Base-by-base conservation (phyloP, 2,888 invertebrate genomes). In the Euphydryas editha region DNA sequence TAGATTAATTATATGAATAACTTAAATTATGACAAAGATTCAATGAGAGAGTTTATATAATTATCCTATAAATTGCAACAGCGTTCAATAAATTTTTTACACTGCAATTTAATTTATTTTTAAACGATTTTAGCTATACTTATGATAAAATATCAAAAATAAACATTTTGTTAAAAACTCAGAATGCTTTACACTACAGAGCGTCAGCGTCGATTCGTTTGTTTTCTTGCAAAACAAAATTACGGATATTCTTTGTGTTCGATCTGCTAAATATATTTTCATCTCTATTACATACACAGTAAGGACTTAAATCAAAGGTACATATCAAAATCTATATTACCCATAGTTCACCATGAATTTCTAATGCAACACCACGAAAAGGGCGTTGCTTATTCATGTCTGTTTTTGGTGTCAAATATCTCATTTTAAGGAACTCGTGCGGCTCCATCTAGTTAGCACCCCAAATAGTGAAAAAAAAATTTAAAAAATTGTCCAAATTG, bases 371-470 rank as follows among this genome's bases (percentile, higher is more conserved):
- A 24, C 61, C n/a, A 65, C 47, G 61, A 55, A 55, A 54, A 49
- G 21, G 21, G 37, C 59, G 51, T 61, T 68, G 47, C 54, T 58
- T 61, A 59, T 61, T 65, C 65, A 75, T 75, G 80, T 77, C 77
- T 75, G 70, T 47, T 65, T 71, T 72, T 76, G 77, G 75, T 62
- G 36, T 56, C 44, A 44, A 44, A 55, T 49, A 49, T 30, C 18
- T 18, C 30, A 30, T 30, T 10, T 42, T 13, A 54, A 30, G 30
- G 30, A 42, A 13, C 17, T 49, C 13, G 49, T 20, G 47, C n/a
- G n/a, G n/a, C n/a, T n/a, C n/a, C n/a, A n/a, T n/a, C n/a, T n/a
- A n/a, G n/a, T n/a, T n/a, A n/a, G n/a, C n/a, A n/a, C n/a, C n/a
- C n/a, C n/a, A n/a, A n/a, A n/a, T n/a, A n/a, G n/a, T n/a, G n/a